Percentiles rank a stretch among this genome's conserved stretches.
phyloP scores from a whole-genome alignment of 1,140 invertebrate genomes.

The Proales similis region DNA sequence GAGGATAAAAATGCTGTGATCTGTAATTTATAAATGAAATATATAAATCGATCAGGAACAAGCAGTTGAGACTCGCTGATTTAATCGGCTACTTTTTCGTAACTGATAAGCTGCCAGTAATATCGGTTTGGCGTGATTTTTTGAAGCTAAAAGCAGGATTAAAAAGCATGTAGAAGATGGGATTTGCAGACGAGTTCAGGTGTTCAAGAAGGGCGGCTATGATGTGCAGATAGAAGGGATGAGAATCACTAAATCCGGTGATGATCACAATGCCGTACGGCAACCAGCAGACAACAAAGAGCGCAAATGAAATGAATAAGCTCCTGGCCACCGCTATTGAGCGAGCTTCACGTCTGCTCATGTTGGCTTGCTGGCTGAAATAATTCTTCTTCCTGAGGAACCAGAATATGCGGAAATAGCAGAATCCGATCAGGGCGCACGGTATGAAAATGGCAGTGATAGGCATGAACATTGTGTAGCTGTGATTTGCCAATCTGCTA shows the following conservation, averaged over 20 bases:
- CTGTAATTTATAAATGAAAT: too few species aligned
- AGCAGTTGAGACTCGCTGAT: too few species aligned
- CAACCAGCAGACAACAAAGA: slow-evolving; percentile 47
- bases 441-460: slow-evolving; percentile 23
- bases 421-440: slow-evolving; percentile 8
- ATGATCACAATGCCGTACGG: slow-evolving; percentile 46
- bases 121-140: too few species aligned
- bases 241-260: slow-evolving; percentile 42
- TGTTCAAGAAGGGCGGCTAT: slow-evolving; percentile 46
- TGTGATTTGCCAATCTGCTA: slow-evolving; percentile 43
- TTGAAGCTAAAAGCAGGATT: too few species aligned
- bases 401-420: slow-evolving; percentile 14
- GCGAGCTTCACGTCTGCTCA: slow-evolving; percentile 41
- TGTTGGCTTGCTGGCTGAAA: background rate
- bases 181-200: slow-evolving; percentile 46
- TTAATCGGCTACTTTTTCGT: too few species aligned
- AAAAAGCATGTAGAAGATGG: slow-evolving; percentile 42
- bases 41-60: too few species aligned
- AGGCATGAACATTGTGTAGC: slow-evolving; percentile 41
- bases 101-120: too few species aligned
- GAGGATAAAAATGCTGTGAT: too few species aligned
- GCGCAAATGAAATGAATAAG: slow-evolving; percentile 44
- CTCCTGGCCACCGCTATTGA: slow-evolving; percentile 42
- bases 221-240: slow-evolving; percentile 43
- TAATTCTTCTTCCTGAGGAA: background rate